Evolutionary conservation across 2,888 invertebrate species (phyloP).

Genomic region (Apamea monoglypha): DNA sequence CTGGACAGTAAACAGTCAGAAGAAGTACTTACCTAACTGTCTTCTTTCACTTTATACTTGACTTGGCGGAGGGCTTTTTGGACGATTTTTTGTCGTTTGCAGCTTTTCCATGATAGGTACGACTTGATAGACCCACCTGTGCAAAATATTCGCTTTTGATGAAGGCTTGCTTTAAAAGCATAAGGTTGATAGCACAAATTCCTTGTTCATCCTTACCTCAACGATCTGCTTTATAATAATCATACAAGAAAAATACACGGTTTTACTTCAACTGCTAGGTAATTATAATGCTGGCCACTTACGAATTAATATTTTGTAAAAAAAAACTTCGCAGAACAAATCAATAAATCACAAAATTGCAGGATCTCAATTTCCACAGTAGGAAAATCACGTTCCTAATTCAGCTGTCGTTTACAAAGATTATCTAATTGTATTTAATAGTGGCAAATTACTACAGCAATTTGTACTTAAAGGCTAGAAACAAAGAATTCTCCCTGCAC

Average conservation of each 20-base stretch:
- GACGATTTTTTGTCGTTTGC: not conserved
- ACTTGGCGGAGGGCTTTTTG: not conserved
- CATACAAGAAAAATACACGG: not conserved
- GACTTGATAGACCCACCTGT: not conserved
- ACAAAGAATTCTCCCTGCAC: conserved; percentile 57
- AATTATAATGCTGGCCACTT: not conserved
- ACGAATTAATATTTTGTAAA: not conserved
- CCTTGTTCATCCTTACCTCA: not conserved
- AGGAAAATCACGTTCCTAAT: conserved; percentile 50
- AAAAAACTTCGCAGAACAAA: conserved; percentile 28
- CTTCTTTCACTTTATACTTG: not conserved
- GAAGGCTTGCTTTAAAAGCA: not conserved
- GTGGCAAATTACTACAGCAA: conserved; percentile 47
- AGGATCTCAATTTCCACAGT: conserved; percentile 37
- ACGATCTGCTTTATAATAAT: not conserved
- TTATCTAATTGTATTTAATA: conserved; percentile 59
- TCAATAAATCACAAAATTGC: conserved; percentile 33
- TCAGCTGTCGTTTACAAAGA: conserved; percentile 42
- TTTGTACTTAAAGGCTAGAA: conserved; percentile 56
- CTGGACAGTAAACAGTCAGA: not conserved
- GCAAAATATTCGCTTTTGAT: not conserved
- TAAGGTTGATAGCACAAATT: not conserved
- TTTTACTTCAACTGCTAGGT: not conserved
- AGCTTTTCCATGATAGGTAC: not conserved
- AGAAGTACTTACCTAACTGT: not conserved